Conservation (phyloP, 2,888 invertebrate genomes). For the Oithona nana region DNA sequence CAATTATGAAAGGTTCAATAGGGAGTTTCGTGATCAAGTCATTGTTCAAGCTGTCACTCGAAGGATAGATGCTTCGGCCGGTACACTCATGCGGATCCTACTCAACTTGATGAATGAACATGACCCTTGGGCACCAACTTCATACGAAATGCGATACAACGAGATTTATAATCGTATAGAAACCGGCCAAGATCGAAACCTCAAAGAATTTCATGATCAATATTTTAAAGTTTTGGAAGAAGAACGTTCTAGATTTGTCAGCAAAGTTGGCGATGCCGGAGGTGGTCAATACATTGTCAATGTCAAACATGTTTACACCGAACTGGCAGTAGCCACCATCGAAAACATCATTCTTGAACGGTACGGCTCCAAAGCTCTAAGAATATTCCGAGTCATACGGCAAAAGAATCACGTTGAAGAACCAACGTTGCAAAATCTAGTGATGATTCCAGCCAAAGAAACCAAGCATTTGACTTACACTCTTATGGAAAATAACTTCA, state of each 20-base stretch:
- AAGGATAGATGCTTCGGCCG: conserved; percentile 7
- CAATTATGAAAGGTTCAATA: neutral
- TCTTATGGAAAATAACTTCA: conserved; percentile 15
- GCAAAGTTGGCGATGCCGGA: conserved; percentile 9
- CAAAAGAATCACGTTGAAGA: conserved; percentile 11
- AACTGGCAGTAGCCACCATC: conserved; percentile 4
- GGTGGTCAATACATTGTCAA: conserved; percentile 9
- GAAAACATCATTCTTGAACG: conserved; percentile 16
- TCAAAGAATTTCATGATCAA: neutral
- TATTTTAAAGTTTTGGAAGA: conserved; percentile 6
- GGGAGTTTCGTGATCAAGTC: conserved; percentile 1
- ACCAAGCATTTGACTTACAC: conserved; percentile 13
- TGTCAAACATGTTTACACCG: conserved; percentile 1
- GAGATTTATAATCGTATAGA: neutral
- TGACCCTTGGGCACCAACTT: neutral
- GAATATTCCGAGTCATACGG: conserved; percentile 15
- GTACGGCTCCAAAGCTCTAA: conserved; percentile 16
- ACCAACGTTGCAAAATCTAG: neutral
- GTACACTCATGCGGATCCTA: neutral
- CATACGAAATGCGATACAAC: neutral
- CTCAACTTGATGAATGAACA: neutral
- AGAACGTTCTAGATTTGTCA: conserved; percentile 7
- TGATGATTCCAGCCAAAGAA: conserved; percentile 14
- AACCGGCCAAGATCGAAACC: neutral
- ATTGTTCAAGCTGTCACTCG: neutral